Conservation (phyloP, 2,888 invertebrate genomes). For the Trissolcus japonicus region DNA sequence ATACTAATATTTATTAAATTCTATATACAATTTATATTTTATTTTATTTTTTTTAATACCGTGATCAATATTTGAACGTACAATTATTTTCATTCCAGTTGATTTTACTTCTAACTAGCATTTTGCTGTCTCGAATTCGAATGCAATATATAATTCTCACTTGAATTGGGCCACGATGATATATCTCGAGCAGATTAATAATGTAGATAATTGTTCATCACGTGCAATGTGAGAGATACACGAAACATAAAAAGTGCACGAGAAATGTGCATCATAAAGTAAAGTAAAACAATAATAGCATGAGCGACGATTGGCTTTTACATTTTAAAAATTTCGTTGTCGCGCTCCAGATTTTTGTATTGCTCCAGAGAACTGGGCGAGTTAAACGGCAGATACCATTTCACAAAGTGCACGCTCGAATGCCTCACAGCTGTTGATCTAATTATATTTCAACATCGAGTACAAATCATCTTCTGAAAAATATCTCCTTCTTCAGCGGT, state of each 20-base stretch:
- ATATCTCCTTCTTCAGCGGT: background rate
- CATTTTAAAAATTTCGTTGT: slow-evolving; percentile 49
- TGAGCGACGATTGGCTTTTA: slow-evolving; percentile 53
- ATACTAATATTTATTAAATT: too few species aligned
- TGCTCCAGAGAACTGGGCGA: slow-evolving; percentile 21
- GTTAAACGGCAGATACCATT: slow-evolving; percentile 48
- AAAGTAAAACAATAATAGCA: slow-evolving; percentile 48
- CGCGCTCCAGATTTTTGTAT: too few species aligned
- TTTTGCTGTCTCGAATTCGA: too few species aligned
- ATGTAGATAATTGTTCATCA: slow-evolving; percentile 45
- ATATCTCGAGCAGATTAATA: slow-evolving; percentile 38
- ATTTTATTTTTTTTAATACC: too few species aligned
- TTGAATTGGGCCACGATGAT: slow-evolving; percentile 31
- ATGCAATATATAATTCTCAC: too few species aligned
- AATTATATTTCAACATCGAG: slow-evolving; percentile 27
- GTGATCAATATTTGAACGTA: too few species aligned
- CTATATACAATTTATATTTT: too few species aligned
- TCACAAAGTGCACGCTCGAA: slow-evolving; percentile 40
- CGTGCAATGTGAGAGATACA: slow-evolving; percentile 18
- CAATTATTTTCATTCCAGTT: too few species aligned
- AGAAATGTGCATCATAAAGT: slow-evolving; percentile 38
- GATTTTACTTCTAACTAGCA: too few species aligned
- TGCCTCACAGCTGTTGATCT: slow-evolving; percentile 26
- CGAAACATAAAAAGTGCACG: slow-evolving; percentile 44
- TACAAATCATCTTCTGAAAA: background rate